A percentile compares a stretch with the other conserved stretches of the same genome.
These are phyloP conservation scores for Fulmarus glacialis DNA, from an alignment of 2,113 vertebrate genomes.

Conservation along the genomic window DNA sequence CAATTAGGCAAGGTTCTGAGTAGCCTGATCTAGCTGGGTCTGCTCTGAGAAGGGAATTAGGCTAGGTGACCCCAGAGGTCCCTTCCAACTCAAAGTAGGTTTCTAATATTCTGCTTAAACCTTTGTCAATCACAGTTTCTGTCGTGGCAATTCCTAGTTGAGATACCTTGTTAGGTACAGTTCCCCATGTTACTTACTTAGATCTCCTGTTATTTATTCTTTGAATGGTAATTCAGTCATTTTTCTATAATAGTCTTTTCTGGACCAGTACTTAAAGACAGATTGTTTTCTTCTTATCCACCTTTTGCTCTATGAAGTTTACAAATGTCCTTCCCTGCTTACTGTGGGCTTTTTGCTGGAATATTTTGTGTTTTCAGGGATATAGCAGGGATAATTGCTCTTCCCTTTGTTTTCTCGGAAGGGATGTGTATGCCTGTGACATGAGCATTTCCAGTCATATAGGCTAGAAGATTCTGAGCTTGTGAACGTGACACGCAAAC, in stretches of 20 bases:
- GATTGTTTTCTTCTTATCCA: neutral
- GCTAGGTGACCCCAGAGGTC: neutral
- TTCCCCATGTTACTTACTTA: neutral
- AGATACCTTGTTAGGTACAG: neutral
- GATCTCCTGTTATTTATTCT: neutral
- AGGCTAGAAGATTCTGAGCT: neutral
- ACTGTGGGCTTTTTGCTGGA: rapidly evolving
- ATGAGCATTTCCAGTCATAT: neutral
- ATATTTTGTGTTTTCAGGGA: neutral
- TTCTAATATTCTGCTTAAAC: neutral
- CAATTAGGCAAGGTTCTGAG: neutral
- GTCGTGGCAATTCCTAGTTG: neutral
- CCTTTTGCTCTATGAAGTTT: neutral
- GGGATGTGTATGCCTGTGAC: neutral
- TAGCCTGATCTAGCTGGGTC: neutral
- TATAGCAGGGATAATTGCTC: neutral
- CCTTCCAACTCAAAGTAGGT: neutral
- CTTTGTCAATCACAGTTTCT: neutral
- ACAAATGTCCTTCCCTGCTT: neutral
- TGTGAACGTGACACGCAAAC: rapidly evolving
- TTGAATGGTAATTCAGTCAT: neutral
- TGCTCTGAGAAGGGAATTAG: neutral
- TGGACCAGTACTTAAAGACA: neutral
- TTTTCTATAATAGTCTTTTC: neutral
- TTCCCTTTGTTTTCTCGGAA: neutral